phyloP scores from a whole-genome alignment of 2,113 vertebrate species.

The Todiramphus saurophagus region DNA sequence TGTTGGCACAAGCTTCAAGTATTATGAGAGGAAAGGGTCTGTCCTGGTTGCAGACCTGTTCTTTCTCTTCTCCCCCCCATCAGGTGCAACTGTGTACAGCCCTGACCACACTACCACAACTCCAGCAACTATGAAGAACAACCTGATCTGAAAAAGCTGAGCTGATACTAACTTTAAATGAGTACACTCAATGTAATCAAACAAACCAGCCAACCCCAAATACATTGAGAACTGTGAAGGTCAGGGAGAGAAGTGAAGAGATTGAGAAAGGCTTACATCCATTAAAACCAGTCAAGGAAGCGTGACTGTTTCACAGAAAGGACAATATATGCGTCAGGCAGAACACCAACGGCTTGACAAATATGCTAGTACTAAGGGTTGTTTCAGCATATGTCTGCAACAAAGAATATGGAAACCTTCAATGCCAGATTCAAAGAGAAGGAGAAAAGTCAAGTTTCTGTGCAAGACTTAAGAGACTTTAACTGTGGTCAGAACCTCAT shows the following conservation, averaged over 20 bases:
- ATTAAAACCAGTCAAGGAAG: conserved; percentile 10
- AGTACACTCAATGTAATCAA: neutral
- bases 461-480: neutral
- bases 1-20: neutral
- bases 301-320: neutral
- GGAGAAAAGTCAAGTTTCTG: neutral
- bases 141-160: neutral
- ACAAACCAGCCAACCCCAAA: neutral
- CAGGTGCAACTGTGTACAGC: neutral
- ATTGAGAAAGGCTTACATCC: neutral
- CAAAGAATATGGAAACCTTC: neutral
- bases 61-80: neutral
- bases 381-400: neutral
- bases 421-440: neutral
- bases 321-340: neutral
- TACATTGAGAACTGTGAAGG: neutral
- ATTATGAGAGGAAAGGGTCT: neutral
- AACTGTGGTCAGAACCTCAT: neutral
- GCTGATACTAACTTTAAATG: neutral
- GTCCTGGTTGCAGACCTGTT: neutral
- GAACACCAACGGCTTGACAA: neutral
- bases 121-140: neutral
- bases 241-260: neutral
- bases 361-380: neutral
- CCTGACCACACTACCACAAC: neutral